Conservation (phyloP, 2,888 invertebrate species). For the Auanema freiburgensis region DNA sequence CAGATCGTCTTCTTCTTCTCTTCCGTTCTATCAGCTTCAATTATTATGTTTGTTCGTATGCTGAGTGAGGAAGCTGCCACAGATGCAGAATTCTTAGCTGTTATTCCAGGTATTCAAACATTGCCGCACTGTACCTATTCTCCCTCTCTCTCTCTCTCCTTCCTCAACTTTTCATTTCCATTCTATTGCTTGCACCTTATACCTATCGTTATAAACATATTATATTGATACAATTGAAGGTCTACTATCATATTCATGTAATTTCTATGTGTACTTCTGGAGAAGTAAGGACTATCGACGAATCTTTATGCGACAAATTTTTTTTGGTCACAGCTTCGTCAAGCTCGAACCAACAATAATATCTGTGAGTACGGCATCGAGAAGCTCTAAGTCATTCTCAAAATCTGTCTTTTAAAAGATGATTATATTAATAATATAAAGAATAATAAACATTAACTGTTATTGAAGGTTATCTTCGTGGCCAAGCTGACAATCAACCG, state of each 20-base stretch:
- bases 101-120: conserved; percentile 13
- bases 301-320: conserved; percentile 68
- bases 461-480: no score
- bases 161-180: no score
- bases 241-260: conserved; percentile 38
- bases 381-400: not conserved
- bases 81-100: conserved; percentile 14
- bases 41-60: conserved; percentile 11
- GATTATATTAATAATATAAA: no score
- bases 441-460: no score
- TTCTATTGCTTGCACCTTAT: not conserved
- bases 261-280: conserved; percentile 47
- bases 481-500: no score
- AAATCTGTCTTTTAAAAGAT: not conserved
- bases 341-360: no score
- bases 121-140: not conserved
- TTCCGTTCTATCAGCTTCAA: conserved; percentile 9
- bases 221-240: conserved; percentile 15
- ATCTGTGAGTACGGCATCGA: no score
- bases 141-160: not conserved
- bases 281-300: conserved; percentile 38
- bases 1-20: conserved; percentile 17
- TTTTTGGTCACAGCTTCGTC: conserved; percentile 3
- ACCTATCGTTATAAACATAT: not conserved
- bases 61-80: conserved; percentile 6